Base-by-base conservation (phyloP, 2,113 vertebrate genomes). In the Benitochromis conjunctus region DNA sequence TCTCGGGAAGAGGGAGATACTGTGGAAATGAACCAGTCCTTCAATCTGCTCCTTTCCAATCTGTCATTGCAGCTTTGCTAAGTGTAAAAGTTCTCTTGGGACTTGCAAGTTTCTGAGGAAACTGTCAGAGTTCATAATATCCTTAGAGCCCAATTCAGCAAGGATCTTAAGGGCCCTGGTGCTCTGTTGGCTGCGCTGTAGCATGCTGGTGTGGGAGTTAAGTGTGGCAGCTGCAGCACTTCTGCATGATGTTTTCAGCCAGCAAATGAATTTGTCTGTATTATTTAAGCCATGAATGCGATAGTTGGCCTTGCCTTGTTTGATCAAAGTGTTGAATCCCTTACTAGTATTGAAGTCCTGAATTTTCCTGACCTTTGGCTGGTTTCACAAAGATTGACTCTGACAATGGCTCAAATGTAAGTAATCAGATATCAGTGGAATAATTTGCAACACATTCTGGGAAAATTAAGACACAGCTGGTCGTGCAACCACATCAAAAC, bases 1-100 rank as follows among this genome's bases (percentile, higher is more conserved):
- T 83, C 82, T 84, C 54, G 9, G 86, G 66, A 81, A 78, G 69
- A 90, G 11, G 48, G 24, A 36, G 74, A 82, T n/a, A 86, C 69
- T 46, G 66, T 76, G 58, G 48, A 88, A 84, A 76, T 51, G 46
- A 82, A 80, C 36, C 26, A 54, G 71, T 80, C 57, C 77, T 78
- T 85, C 78, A 43, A 9, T 82, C 13, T 12, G 2, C 57, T 62
- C 51, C 29, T 14, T 43, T 77, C 60, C 48, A 79, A 80, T 82
- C 87, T 91, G 89, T 88, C 82, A 80, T 36, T 34, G 11, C 85
- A 46, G 86, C 84, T 84, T 83, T 80, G 79, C 24, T 55, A 31
- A 88, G 91, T 91, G 88, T 90, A 60, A 90, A 87, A 85, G 79
- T 89, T 91, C 88, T 86, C 62, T 64, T 21, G 69, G 81, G 86